These are phyloP conservation scores for Ceuthmochares aereus DNA, from an alignment of 2,113 vertebrate species.

Conservation along the genomic window DNA sequence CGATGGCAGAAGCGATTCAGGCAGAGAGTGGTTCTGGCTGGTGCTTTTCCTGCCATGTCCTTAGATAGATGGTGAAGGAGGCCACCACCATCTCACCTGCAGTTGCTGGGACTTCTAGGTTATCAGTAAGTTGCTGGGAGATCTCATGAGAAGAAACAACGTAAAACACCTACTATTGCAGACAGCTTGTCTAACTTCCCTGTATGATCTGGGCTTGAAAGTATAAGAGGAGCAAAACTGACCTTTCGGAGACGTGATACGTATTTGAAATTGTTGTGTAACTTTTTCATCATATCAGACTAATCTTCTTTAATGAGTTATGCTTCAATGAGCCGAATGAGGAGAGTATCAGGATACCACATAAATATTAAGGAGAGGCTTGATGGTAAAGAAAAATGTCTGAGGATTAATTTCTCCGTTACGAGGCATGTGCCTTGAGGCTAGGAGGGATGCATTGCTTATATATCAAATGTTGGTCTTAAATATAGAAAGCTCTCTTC, in stretches of 20 bases:
- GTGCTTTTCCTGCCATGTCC: neutral
- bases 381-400: neutral
- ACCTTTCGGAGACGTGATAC: neutral
- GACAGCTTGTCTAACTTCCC: neutral
- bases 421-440: neutral
- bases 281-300: neutral
- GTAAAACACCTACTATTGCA: neutral
- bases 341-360: neutral
- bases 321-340: neutral
- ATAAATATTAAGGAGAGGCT: neutral
- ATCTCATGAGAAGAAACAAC: neutral
- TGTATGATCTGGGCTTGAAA: neutral
- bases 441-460: neutral
- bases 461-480: neutral
- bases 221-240: neutral
- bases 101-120: neutral
- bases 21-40: accelerated
- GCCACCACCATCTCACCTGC: neutral
- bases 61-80: neutral
- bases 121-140: neutral
- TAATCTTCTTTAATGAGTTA: neutral
- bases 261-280: neutral
- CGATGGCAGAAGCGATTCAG: neutral
- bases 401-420: neutral
- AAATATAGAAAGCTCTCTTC: neutral